phyloP scores from a whole-genome alignment of 2,797 vertebrate species.

The Sebastes ruberrimus region DNA sequence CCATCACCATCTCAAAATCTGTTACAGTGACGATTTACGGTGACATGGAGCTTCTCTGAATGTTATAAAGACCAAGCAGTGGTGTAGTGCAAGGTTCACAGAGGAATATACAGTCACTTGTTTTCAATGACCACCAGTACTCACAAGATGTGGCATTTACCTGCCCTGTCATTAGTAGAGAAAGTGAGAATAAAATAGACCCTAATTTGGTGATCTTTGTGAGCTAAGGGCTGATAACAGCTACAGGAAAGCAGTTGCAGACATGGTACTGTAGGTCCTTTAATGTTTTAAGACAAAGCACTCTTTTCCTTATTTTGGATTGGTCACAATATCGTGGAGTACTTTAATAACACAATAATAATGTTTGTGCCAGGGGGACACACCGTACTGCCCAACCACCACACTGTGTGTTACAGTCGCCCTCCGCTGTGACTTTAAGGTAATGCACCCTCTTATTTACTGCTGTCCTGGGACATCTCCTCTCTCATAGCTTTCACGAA shows the following conservation, averaged over 20 bases:
- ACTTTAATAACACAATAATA: not conserved
- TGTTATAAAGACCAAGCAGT: not conserved
- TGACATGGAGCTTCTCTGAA: not conserved
- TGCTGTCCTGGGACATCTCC: not conserved
- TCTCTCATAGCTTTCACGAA: not conserved
- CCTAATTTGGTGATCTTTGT: not conserved
- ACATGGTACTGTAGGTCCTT: not conserved
- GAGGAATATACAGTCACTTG: not conserved
- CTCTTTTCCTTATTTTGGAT: not conserved
- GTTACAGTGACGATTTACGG: not conserved
- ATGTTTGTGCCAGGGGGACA: not conserved
- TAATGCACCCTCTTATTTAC: constrained; percentile 39
- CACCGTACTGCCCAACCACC: not conserved
- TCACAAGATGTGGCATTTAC: not conserved
- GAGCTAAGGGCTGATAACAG: not conserved
- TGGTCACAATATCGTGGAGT: not conserved
- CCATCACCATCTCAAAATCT: constrained; percentile 4
- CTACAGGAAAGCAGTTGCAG: not conserved
- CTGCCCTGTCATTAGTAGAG: not conserved
- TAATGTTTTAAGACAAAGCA: not conserved
- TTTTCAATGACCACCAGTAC: not conserved
- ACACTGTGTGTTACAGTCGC: constrained; percentile 43
- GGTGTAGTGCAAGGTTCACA: not conserved
- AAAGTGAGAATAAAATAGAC: not conserved
- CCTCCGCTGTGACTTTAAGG: constrained; percentile 50